Evolutionary conservation across 2,888 invertebrate genomes (phyloP).

Genomic region (Urechis unicinctus): DNA sequence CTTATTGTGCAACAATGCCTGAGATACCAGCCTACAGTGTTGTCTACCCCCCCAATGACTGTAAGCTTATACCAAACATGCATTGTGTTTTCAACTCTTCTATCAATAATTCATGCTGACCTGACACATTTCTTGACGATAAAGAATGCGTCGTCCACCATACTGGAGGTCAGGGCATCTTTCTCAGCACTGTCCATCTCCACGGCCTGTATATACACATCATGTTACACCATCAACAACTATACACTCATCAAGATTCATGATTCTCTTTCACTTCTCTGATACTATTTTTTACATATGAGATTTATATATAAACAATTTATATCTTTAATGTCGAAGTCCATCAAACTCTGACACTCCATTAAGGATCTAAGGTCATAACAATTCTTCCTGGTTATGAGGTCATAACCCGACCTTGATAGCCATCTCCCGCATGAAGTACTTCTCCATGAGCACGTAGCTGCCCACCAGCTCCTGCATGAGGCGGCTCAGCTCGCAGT

Average conservation of each 20-base stretch:
- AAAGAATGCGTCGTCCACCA: constrained; percentile 97
- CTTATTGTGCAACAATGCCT: no score
- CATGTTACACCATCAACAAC: no score
- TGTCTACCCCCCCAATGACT: no score
- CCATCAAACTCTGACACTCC: no score
- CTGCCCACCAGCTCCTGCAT: constrained; percentile 65
- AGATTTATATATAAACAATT: no score
- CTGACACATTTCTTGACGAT: constrained; percentile 90
- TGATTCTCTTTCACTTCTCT: no score
- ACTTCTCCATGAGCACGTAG: constrained; percentile 87
- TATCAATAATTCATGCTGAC: constrained; percentile 48
- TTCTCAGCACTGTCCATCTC: constrained; percentile 49
- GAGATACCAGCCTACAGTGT: no score
- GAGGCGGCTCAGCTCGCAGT: constrained; percentile 55
- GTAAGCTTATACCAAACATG: no score
- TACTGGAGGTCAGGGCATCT: constrained; percentile 66
- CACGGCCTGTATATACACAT: constrained; percentile 45
- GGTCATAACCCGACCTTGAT: constrained; percentile 63
- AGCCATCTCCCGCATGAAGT: constrained; percentile 90
- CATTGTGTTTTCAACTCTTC: background rate
- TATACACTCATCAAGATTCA: no score
- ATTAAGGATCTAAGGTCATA: no score
- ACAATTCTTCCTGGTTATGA: background rate
- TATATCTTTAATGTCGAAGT: no score
- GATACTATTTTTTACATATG: no score